phyloP scores from a whole-genome alignment of 1,140 invertebrate genomes.

The Panonychus citri region DNA sequence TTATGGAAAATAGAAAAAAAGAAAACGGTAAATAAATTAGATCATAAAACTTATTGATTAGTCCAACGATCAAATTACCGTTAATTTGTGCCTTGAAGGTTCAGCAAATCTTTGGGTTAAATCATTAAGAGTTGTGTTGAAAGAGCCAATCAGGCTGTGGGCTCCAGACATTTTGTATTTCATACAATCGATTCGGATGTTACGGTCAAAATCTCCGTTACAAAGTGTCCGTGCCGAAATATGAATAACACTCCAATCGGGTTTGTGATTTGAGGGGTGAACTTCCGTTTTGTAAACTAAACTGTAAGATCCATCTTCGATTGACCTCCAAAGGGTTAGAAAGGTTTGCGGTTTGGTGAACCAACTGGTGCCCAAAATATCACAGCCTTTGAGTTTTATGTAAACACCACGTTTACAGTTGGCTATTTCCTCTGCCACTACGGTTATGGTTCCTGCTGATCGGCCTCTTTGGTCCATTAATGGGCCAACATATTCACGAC shows the following conservation, averaged over 20 bases:
- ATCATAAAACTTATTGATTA: neutral
- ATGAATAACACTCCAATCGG: slow-evolving; percentile 32
- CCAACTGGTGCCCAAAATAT: slow-evolving; percentile 31
- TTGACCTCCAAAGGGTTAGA: slow-evolving; percentile 18
- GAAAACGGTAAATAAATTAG: neutral
- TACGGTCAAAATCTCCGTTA: slow-evolving; percentile 34
- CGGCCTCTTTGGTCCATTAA: slow-evolving; percentile 10
- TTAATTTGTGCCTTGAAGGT: neutral
- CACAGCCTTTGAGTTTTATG: slow-evolving; percentile 25
- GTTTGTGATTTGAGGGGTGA: slow-evolving; percentile 30
- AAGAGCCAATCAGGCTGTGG: slow-evolving; percentile 7
- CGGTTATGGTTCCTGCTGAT: slow-evolving; percentile 16
- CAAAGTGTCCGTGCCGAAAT: slow-evolving; percentile 31
- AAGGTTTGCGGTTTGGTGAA: slow-evolving; percentile 33
- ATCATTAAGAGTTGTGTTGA: slow-evolving; percentile 6
- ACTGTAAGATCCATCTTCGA: slow-evolving; percentile 20
- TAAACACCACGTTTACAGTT: slow-evolving; percentile 27
- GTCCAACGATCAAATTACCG: neutral
- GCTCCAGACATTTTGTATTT: slow-evolving; percentile 8
- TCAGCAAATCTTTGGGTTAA: neutral
- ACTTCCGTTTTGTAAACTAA: slow-evolving; percentile 32
- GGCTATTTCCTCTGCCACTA: slow-evolving; percentile 28
- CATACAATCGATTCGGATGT: slow-evolving; percentile 14
- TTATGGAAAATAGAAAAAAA: neutral
- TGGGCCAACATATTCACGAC: slow-evolving; percentile 17